Evolutionary conservation across 2,113 vertebrate species (phyloP).

Genomic region (Micromys minutus): DNA sequence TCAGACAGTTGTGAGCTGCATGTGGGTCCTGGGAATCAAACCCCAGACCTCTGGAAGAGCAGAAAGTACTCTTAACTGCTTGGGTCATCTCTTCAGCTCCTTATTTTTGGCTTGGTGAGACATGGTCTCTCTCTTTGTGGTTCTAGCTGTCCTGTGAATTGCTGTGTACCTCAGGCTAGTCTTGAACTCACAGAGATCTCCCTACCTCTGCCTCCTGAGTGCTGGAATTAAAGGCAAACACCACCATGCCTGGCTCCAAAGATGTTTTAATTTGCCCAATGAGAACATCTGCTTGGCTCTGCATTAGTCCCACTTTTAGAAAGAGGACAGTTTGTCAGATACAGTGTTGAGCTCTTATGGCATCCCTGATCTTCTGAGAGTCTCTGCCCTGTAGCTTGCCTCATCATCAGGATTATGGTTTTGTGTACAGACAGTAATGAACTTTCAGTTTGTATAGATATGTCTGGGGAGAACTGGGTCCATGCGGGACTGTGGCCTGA

Average conservation of each 20-base stretch:
- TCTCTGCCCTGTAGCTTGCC: constrained; percentile 58
- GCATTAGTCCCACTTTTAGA: constrained; percentile 83
- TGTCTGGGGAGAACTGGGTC: background rate
- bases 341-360: constrained; percentile 78
- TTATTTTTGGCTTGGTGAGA: background rate
- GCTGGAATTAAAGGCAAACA: background rate
- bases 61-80: background rate
- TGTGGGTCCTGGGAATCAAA: background rate
- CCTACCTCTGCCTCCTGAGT: background rate
- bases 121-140: background rate
- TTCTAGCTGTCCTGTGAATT: background rate
- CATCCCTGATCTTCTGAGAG: constrained; percentile 48
- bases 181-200: background rate
- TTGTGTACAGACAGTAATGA: constrained; percentile 20
- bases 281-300: constrained; percentile 81
- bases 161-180: background rate
- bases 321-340: constrained; percentile 79
- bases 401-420: constrained; percentile 77
- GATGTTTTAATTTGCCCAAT: constrained; percentile 78
- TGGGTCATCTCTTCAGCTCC: background rate
- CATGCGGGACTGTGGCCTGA: background rate
- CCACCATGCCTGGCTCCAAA: constrained; percentile 58
- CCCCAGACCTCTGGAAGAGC: background rate
- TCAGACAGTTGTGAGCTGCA: background rate
- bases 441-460: background rate